Evolutionary conservation across 2,113 vertebrate genomes (phyloP).

Genomic region (Eclectus roratus): DNA sequence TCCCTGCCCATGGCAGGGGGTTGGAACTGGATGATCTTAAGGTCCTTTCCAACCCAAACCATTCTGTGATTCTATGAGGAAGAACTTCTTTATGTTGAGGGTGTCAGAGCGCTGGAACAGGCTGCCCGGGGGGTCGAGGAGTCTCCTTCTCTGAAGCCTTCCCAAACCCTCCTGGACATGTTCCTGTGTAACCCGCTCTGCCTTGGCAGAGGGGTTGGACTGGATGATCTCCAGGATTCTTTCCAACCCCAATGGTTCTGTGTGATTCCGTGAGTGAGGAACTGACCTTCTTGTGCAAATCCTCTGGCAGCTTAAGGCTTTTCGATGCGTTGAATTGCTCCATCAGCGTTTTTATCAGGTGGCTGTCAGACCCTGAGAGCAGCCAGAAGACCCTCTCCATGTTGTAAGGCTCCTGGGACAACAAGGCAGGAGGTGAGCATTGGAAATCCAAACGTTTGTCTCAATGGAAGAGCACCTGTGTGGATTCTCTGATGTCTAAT

Average conservation of each 20-base stretch:
- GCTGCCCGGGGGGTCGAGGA: too few relatives aligned
- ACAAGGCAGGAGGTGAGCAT: not conserved
- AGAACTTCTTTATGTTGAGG: not conserved
- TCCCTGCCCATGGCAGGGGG: too few relatives aligned
- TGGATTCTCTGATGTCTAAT: not conserved
- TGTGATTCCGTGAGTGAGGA: not conserved
- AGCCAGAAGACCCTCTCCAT: constrained; percentile 94
- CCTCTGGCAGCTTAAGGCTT: constrained; percentile 67
- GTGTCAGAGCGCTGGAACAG: not conserved
- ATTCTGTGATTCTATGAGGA: not conserved
- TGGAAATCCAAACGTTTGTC: rapidly evolving
- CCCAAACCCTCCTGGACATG: not conserved
- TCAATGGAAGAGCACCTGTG: not conserved
- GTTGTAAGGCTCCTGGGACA: constrained; percentile 89
- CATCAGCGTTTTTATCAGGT: constrained; percentile 80
- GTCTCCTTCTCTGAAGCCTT: not conserved
- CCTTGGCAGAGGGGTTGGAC: not conserved
- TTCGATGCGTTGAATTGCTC: constrained; percentile 79
- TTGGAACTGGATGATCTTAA: too few relatives aligned
- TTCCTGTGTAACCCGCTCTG: not conserved
- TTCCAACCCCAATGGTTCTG: not conserved
- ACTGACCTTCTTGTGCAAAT: constrained; percentile 74
- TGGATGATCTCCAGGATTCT: not conserved
- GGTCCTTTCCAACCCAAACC: too few relatives aligned
- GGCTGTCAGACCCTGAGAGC: constrained; percentile 72